Conservation (phyloP, 2,797 vertebrate species). For the Synanceia verrucosa region DNA sequence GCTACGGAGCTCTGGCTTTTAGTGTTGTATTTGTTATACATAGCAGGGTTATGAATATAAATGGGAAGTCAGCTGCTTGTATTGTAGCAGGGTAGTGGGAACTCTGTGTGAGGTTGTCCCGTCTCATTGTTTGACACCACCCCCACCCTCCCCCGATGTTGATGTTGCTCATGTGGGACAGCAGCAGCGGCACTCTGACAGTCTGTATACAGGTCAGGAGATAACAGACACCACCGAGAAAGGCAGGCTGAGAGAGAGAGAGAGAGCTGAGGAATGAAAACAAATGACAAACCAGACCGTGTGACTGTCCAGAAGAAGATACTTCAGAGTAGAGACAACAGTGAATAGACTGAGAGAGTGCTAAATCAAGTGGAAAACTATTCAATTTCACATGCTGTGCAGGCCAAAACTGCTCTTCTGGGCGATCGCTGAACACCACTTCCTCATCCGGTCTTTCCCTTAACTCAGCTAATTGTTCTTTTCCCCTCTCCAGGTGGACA, state of each 20-base stretch:
- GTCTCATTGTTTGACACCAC: slow-evolving; percentile 44
- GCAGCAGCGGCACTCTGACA: slow-evolving; percentile 34
- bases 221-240: slow-evolving; percentile 51
- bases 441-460: neutral
- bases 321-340: slow-evolving; percentile 11
- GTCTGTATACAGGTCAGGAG: slow-evolving; percentile 51
- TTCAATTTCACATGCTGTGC: neutral
- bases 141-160: slow-evolving; percentile 15
- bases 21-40: slow-evolving; percentile 5
- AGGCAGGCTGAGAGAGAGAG: slow-evolving; percentile 32
- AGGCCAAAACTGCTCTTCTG: neutral
- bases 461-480: slow-evolving; percentile 13
- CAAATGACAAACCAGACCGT: slow-evolving; percentile 4
- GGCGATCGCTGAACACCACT: neutral
- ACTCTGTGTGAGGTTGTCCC: slow-evolving; percentile 34
- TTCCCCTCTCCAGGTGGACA: slow-evolving; percentile 83
- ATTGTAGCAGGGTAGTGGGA: slow-evolving; percentile 33
- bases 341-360: neutral
- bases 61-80: slow-evolving; percentile 56
- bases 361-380: slow-evolving; percentile 9
- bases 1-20: neutral
- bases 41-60: slow-evolving; percentile 43
- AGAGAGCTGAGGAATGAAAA: slow-evolving; percentile 13
- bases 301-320: neutral
- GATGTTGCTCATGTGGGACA: slow-evolving; percentile 44